phyloP scores from a whole-genome alignment of 2,113 vertebrate genomes.

The Hydrolagus affinis region DNA sequence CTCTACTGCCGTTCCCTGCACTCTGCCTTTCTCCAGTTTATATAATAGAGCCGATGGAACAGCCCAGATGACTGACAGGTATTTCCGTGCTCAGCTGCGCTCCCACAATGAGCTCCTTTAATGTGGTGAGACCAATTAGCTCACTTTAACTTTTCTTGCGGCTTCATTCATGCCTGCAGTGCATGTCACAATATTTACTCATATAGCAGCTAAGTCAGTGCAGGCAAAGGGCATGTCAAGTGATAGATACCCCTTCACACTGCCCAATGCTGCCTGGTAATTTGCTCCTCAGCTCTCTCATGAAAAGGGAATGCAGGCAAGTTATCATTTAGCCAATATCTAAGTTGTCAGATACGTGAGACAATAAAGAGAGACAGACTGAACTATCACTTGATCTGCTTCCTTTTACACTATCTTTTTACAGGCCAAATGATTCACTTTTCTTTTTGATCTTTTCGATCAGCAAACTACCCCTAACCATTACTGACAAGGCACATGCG shows the following conservation, averaged over 20 bases:
- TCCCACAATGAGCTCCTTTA: conserved; percentile 37
- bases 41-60: conserved; percentile 35
- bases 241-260: neutral
- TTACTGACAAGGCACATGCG: neutral
- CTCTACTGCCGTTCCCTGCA: neutral
- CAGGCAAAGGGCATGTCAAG: conserved; percentile 21
- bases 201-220: neutral
- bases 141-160: conserved; percentile 29
- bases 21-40: conserved; percentile 29
- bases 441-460: conserved; percentile 22
- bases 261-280: neutral
- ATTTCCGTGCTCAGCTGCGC: conserved; percentile 38
- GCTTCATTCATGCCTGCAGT: conserved; percentile 17
- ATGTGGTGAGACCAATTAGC: conserved; percentile 41
- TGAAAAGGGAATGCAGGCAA: neutral
- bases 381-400: conserved; percentile 19
- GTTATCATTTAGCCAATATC: conserved; percentile 3
- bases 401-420: conserved; percentile 25
- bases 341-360: neutral
- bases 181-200: conserved; percentile 27
- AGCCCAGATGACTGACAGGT: conserved; percentile 39
- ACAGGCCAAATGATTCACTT: conserved; percentile 15
- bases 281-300: neutral
- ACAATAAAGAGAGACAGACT: neutral
- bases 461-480: conserved; percentile 6